Evolutionary conservation across 2,113 vertebrate species (phyloP).

Genomic region (Colius striatus): DNA sequence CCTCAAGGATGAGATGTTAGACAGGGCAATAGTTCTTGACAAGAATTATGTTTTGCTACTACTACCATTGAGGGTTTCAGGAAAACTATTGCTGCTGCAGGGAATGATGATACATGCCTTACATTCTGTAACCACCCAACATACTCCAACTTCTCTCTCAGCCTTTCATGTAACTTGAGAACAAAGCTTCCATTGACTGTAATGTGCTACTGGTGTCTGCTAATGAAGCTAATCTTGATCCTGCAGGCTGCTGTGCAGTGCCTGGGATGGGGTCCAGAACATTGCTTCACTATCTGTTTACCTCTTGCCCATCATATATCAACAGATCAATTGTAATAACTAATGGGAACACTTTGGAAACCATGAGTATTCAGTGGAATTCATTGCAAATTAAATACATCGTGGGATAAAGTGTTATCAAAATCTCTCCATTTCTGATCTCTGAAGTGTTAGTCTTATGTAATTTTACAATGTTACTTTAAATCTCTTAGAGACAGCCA

Average conservation of each 20-base stretch:
- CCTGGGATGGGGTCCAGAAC: not conserved
- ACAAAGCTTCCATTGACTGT: not conserved
- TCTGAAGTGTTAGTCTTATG: constrained; percentile 35
- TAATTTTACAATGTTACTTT: constrained; percentile 36
- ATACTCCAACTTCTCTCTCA: not conserved
- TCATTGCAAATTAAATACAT: constrained; percentile 30
- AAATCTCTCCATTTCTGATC: constrained; percentile 3
- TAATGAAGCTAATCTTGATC: not conserved
- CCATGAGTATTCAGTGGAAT: not conserved
- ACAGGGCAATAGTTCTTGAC: not conserved
- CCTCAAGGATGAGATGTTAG: not conserved
- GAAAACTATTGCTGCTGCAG: not conserved
- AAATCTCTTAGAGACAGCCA: constrained; percentile 36
- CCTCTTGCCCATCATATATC: not conserved
- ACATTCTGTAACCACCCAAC: not conserved
- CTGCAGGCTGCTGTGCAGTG: not conserved
- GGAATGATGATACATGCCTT: rapidly evolving
- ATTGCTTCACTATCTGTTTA: not conserved
- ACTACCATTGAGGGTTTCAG: not conserved
- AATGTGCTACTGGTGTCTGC: not conserved
- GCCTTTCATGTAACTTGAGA: not conserved
- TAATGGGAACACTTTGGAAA: constrained; percentile 29
- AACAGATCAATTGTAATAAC: constrained; percentile 14
- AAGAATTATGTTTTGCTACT: not conserved
- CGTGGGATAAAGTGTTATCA: not conserved